Percentiles rank a stretch among this genome's conserved stretches.
Evolutionary conservation across 37 sponge, comb jelly and placozoan genomes (phyloP).

Genomic region (Ephydatia muelleri): DNA sequence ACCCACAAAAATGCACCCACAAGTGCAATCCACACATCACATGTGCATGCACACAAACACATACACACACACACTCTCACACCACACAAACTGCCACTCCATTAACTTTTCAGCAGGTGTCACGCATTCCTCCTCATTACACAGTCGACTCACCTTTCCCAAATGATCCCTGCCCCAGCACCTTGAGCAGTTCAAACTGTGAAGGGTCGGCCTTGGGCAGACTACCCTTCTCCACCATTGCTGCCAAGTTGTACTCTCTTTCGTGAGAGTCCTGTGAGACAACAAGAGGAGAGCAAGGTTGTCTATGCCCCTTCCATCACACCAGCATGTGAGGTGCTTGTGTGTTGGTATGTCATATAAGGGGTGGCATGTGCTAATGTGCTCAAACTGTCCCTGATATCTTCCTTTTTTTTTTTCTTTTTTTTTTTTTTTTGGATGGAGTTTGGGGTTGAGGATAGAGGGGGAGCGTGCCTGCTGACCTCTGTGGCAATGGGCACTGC

Average conservation of each 20-base stretch:
- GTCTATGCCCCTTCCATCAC: not conserved
- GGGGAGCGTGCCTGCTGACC: not conserved
- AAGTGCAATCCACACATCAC: no score
- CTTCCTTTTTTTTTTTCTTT: no score
- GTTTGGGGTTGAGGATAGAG: not conserved
- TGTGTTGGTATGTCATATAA: not conserved
- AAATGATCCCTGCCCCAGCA: slow-evolving; percentile 98
- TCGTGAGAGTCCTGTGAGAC: slow-evolving; percentile 13
- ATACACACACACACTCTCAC: not conserved
- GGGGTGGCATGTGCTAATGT: not conserved
- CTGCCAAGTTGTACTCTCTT: slow-evolving; percentile 68
- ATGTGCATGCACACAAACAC: no score
- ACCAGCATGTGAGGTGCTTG: not conserved
- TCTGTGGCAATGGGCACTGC: no score
- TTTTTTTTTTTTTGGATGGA: no score
- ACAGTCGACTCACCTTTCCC: slow-evolving; percentile 84
- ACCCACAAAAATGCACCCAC: no score
- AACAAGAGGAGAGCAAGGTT: no score
- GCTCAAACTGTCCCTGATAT: not conserved
- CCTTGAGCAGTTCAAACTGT: slow-evolving; percentile 94
- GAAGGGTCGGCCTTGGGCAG: slow-evolving; percentile 83
- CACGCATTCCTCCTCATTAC: not conserved
- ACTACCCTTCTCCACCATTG: slow-evolving; percentile 54
- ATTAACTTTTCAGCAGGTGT: not conserved
- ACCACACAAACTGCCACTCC: not conserved